phyloP scores from a whole-genome alignment of 2,797 vertebrate species.

The Hyperoplus immaculatus region DNA sequence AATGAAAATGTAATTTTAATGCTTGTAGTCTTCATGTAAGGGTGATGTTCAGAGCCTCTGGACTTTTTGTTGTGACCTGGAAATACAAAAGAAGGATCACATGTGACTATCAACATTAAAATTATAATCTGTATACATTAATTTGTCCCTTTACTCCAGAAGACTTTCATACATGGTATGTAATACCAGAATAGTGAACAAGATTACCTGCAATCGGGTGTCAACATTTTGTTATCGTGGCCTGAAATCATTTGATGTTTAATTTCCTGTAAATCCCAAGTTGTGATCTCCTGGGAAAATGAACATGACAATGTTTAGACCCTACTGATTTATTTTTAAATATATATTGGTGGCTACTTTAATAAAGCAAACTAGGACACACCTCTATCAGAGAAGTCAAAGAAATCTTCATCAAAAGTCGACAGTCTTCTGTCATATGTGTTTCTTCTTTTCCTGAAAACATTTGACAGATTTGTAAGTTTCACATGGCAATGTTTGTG shows the following conservation, averaged over 20 bases:
- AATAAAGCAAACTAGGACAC: not conserved
- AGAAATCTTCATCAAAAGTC: constrained; percentile 74
- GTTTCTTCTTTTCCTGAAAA: constrained; percentile 42
- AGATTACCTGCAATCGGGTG: constrained; percentile 37
- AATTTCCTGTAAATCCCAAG: constrained; percentile 16
- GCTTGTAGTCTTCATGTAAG: constrained; percentile 17
- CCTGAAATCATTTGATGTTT: constrained; percentile 4
- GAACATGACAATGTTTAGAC: constrained; percentile 8
- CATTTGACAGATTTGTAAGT: not conserved
- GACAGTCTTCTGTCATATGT: constrained; percentile 30
- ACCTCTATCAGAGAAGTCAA: constrained; percentile 75
- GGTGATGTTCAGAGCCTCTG: constrained; percentile 30
- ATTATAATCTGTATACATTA: not conserved
- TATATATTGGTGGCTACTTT: not conserved
- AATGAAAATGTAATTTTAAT: constrained; percentile 2
- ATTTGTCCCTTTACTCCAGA: not conserved
- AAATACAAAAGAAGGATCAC: constrained; percentile 12
- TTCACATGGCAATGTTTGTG: not conserved
- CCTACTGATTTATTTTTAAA: not conserved
- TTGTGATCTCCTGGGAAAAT: constrained; percentile 39
- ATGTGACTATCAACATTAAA: constrained; percentile 12
- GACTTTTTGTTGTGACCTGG: constrained; percentile 44
- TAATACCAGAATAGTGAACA: constrained; percentile 2
- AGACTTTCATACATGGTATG: not conserved
- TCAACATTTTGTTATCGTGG: constrained; percentile 27